Conservation (phyloP, 1,140 invertebrate species). For the Caerostris extrusa region DNA sequence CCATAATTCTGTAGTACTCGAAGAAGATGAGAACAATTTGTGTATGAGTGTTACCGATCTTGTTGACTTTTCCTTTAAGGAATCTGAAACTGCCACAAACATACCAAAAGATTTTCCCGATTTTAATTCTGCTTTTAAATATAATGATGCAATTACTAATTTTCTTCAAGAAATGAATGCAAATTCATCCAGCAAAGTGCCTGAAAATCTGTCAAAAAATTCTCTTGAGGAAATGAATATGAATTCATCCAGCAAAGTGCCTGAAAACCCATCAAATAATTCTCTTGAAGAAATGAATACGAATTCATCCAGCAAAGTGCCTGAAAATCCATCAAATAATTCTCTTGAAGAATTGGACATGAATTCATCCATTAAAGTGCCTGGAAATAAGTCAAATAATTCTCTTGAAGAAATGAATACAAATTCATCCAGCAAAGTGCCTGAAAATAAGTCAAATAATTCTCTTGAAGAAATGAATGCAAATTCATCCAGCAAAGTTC, state of each 20-base stretch:
- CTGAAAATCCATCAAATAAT: background rate
- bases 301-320: background rate
- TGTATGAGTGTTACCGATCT: background rate
- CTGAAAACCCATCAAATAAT: background rate
- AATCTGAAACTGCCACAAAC: background rate
- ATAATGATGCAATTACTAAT: too few relatives aligned
- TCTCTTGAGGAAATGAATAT: background rate
- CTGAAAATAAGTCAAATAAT: background rate
- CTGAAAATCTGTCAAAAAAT: background rate
- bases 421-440: background rate
- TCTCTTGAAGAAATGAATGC: background rate
- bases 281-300: background rate
- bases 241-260: background rate
- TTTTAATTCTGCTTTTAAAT: background rate
- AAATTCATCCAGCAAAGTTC: background rate
- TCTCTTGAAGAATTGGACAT: background rate
- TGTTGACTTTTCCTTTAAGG: background rate
- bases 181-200: background rate
- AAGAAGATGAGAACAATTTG: background rate
- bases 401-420: background rate
- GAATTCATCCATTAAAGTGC: background rate
- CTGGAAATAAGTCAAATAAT: background rate
- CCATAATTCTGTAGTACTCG: background rate
- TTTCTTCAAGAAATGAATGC: too few relatives aligned
- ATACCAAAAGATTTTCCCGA: background rate